phyloP scores from a whole-genome alignment of 2,113 vertebrate species.

The Rousettus leschenaultii region DNA sequence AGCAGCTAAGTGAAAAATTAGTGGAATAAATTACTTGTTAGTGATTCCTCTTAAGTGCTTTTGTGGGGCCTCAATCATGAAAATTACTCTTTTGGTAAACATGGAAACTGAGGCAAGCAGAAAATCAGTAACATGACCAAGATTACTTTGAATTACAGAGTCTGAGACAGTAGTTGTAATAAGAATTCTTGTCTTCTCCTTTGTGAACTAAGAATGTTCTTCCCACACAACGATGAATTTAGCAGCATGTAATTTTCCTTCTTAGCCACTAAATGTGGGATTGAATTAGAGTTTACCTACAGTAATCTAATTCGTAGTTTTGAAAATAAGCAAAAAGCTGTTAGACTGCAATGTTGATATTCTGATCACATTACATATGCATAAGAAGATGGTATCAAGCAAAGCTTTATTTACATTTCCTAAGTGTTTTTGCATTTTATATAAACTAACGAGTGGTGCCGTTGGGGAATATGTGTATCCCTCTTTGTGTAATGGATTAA shows the following conservation, averaged over 20 bases:
- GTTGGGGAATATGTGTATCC: slow-evolving; percentile 65
- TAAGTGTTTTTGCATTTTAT: slow-evolving; percentile 63
- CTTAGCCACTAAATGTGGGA: slow-evolving; percentile 62
- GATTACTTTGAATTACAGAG: neutral
- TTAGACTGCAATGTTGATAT: slow-evolving; percentile 59
- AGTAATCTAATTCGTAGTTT: slow-evolving; percentile 73
- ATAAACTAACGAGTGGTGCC: slow-evolving; percentile 71
- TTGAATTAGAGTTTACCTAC: slow-evolving; percentile 76
- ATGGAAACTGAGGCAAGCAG: neutral
- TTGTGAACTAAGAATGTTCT: slow-evolving; percentile 49
- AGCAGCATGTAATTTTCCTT: slow-evolving; percentile 69
- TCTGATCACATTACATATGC: slow-evolving; percentile 64
- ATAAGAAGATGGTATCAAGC: slow-evolving; percentile 60
- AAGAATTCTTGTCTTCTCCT: slow-evolving; percentile 54
- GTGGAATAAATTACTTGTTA: neutral
- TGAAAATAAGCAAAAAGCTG: slow-evolving; percentile 72
- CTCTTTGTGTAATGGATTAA: slow-evolving; percentile 75
- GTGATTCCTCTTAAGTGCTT: neutral
- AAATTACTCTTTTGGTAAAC: neutral
- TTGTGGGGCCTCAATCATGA: neutral
- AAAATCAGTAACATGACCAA: neutral
- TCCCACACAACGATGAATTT: slow-evolving; percentile 66
- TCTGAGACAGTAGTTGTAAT: neutral
- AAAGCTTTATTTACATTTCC: slow-evolving; percentile 77
- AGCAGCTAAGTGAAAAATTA: neutral